phyloP scores from a whole-genome alignment of 2,113 vertebrate genomes.

The Ctenomys sociabilis region DNA sequence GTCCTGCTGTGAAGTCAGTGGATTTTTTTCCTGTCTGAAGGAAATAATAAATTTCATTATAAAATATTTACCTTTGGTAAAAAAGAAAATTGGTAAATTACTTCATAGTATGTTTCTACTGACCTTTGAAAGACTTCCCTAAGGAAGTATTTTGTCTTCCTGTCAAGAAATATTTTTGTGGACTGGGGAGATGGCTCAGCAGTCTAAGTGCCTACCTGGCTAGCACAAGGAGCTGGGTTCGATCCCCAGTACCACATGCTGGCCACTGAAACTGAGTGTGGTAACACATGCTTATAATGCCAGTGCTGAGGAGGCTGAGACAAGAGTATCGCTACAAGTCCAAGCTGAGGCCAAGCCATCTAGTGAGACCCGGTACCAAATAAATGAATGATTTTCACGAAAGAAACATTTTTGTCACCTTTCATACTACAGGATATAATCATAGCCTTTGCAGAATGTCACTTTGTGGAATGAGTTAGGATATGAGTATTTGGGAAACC shows the following conservation, averaged over 20 bases:
- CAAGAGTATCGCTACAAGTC: too few relatives aligned
- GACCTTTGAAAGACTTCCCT: constrained; percentile 9
- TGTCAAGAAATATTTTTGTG: background rate
- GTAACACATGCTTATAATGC: too few relatives aligned
- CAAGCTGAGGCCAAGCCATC: too few relatives aligned
- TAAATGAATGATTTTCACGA: too few relatives aligned
- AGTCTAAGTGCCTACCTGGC: too few relatives aligned
- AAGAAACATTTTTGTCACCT: background rate
- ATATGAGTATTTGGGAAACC: background rate
- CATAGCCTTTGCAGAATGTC: background rate
- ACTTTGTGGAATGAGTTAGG: background rate
- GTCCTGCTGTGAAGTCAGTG: background rate
- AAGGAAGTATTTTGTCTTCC: background rate
- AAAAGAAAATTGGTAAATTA: background rate
- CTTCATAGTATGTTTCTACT: background rate
- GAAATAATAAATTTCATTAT: constrained; percentile 35
- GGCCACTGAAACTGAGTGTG: too few relatives aligned
- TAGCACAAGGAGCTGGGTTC: too few relatives aligned
- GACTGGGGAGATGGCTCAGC: too few relatives aligned
- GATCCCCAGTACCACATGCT: too few relatives aligned
- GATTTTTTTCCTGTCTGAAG: background rate
- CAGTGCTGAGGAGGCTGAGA: too few relatives aligned
- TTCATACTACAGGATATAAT: background rate
- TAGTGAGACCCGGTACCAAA: too few relatives aligned
- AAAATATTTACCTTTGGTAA: constrained; percentile 22